phyloP scores from a whole-genome alignment of 1,140 invertebrate genomes.

The Sycophila sp. region DNA sequence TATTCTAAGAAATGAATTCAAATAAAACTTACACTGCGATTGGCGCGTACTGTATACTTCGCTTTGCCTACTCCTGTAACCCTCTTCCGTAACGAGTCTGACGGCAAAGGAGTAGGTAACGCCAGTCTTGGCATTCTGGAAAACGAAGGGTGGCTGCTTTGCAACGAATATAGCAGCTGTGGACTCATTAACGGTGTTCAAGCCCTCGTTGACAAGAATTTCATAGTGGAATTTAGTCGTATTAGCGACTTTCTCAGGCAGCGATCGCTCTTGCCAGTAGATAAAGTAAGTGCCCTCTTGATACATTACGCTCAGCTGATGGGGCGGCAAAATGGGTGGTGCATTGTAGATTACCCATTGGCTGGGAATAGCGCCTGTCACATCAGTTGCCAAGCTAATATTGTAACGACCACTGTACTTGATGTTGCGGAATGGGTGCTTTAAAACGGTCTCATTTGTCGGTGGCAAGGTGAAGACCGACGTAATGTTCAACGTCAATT shows the following conservation, averaged over 20 bases:
- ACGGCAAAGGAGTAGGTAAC: slow-evolving; percentile 75
- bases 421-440: slow-evolving; percentile 68
- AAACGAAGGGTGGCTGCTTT: slow-evolving; percentile 69
- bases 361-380: slow-evolving; percentile 60
- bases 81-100: slow-evolving; percentile 70
- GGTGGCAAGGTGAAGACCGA: slow-evolving; percentile 62
- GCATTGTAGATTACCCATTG: slow-evolving; percentile 66
- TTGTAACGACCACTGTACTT: slow-evolving; percentile 74
- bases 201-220: slow-evolving; percentile 71
- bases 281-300: slow-evolving; percentile 69
- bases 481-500: slow-evolving; percentile 63
- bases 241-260: slow-evolving; percentile 42
- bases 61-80: slow-evolving; percentile 73
- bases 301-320: slow-evolving; percentile 70
- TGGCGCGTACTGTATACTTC: slow-evolving; percentile 64
- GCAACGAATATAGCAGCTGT: slow-evolving; percentile 64
- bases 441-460: slow-evolving; percentile 62
- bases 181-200: slow-evolving; percentile 64
- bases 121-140: slow-evolving; percentile 64
- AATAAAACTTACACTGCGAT: slow-evolving; percentile 15
- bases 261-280: slow-evolving; percentile 69
- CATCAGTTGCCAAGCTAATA: slow-evolving; percentile 70
- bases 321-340: slow-evolving; percentile 72
- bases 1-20: not conserved
- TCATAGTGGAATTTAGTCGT: slow-evolving; percentile 70